Evolutionary conservation across 2,888 invertebrate species (phyloP), one percentile per base, ranked within the genome.

Genomic region (Carcina quercana): DNA sequence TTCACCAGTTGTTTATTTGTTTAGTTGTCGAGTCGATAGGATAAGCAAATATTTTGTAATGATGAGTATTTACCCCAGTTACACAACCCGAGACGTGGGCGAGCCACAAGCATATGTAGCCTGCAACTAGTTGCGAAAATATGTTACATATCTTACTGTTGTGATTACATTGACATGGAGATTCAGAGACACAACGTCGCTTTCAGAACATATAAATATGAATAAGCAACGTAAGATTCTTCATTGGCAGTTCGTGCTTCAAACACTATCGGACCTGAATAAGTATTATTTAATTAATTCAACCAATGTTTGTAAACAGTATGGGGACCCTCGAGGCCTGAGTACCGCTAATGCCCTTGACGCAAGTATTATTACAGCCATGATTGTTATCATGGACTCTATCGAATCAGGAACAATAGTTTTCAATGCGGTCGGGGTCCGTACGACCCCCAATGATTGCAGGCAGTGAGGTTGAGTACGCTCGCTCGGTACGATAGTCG

Each of bases 1-100:
- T 73, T 71, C 70, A 69, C 67, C 59, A 59, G 50, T 55, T 71
- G 63, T 75, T 73, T 79, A 67, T 78, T 78, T 75, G 50, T 55
- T 58, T 58, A 50, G 59, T 47, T 49, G 41, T 45, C 45, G 49
- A 51, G 42, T 45, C 42, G 66, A 71, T 68, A 59, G 54, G 65
- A 61, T 62, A 67, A 58, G 56, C 59, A 67, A 71, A 74, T 68
- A 78, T 72, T 73, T 72, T 59, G 70, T 69, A 71, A 71, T 56
- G 59, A 59, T 57, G 53, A 51, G 53, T 61, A 54, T 58, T 57
- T 43, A 41, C 30, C 13, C 38, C 35, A 42, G 58, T 68, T 70
- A 54, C 66, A 50, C 62, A 67, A 66, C 53, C 39, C 34, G 37
- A n/a, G n/a, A n/a, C n/a, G n/a, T n/a, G n/a, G n/a, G n/a, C n/a